Conservation (phyloP, 1,140 invertebrate genomes). For the Neodiprion fabricii region DNA sequence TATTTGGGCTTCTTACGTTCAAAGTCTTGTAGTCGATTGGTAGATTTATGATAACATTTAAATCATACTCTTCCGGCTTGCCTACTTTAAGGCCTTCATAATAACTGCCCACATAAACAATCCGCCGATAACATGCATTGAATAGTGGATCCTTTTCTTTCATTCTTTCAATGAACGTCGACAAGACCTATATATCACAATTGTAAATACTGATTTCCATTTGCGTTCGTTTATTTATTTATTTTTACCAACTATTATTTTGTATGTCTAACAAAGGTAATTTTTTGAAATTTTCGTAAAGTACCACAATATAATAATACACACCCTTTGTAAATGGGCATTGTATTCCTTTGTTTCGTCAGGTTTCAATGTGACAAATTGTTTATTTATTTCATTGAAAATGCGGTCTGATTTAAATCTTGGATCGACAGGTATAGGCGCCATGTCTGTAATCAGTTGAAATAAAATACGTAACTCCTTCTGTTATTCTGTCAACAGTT, state of each 20-base stretch:
- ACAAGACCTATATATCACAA: conserved; percentile 28
- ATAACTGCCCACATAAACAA: conserved; percentile 62
- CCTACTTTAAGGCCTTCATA: conserved; percentile 63
- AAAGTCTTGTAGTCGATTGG: conserved; percentile 51
- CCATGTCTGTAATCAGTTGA: not conserved
- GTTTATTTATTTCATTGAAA: conserved; percentile 25
- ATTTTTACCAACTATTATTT: conserved; percentile 25
- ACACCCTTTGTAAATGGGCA: conserved; percentile 21
- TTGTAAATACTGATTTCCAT: conserved; percentile 10
- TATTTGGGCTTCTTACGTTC: conserved; percentile 33
- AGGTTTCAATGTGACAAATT: conserved; percentile 28
- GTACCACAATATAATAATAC: conserved; percentile 5
- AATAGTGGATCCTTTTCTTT: conserved; percentile 45
- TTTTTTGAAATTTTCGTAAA: not conserved
- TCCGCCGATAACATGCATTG: conserved; percentile 37
- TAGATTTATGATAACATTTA: conserved; percentile 60
- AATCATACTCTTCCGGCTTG: conserved; percentile 63
- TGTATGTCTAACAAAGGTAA: conserved; percentile 22
- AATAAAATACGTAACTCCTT: not conserved
- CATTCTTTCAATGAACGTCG: conserved; percentile 34
- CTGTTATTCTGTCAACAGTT: no score
- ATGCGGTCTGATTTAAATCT: conserved; percentile 22
- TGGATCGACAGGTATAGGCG: not conserved
- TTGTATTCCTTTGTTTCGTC: conserved; percentile 21
- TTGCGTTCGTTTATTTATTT: conserved; percentile 19